A percentile compares a stretch with the other conserved stretches of the same genome.
Evolutionary conservation across 2,888 invertebrate genomes (phyloP).

Genomic region (Patella depressa): DNA sequence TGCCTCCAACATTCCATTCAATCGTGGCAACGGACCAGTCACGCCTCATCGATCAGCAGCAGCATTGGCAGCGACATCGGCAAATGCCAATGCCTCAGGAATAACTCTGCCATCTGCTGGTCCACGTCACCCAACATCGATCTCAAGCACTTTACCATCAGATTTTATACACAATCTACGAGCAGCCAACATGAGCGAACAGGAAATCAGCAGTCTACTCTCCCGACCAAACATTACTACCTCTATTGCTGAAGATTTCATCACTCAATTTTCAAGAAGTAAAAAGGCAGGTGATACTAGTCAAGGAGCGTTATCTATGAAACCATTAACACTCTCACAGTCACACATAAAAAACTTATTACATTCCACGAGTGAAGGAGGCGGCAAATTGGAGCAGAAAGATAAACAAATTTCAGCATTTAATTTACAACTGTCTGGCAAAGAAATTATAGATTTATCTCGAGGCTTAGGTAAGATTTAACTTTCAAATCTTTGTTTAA

Average conservation of each 20-base stretch:
- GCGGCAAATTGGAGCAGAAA: neutral
- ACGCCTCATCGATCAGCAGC: conserved; percentile 38
- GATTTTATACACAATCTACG: conserved; percentile 29
- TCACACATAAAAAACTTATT: too few relatives aligned
- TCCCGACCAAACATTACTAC: conserved; percentile 78
- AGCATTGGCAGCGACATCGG: conserved; percentile 22
- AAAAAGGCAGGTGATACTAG: conserved; percentile 28
- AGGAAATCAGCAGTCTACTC: conserved; percentile 81
- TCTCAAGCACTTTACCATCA: conserved; percentile 40
- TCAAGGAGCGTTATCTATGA: neutral
- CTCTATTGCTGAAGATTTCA: conserved; percentile 82
- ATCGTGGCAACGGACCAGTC: conserved; percentile 29
- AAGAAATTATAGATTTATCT: neutral
- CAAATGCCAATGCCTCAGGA: conserved; percentile 24
- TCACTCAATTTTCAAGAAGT: conserved; percentile 80
- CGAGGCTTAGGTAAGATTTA: neutral
- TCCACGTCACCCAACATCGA: conserved; percentile 26
- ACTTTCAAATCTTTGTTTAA: neutral
- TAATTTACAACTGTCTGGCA: neutral
- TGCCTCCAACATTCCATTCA: conserved; percentile 44
- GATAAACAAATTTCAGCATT: conserved; percentile 4
- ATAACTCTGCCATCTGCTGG: conserved; percentile 26
- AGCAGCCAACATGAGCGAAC: conserved; percentile 76
- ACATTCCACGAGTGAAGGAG: neutral
- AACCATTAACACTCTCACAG: too few relatives aligned